Evolutionary conservation across 1,140 invertebrate genomes (phyloP), one percentile per base, ranked within the genome.

Genomic region (Sarcophaga peregrina): DNA sequence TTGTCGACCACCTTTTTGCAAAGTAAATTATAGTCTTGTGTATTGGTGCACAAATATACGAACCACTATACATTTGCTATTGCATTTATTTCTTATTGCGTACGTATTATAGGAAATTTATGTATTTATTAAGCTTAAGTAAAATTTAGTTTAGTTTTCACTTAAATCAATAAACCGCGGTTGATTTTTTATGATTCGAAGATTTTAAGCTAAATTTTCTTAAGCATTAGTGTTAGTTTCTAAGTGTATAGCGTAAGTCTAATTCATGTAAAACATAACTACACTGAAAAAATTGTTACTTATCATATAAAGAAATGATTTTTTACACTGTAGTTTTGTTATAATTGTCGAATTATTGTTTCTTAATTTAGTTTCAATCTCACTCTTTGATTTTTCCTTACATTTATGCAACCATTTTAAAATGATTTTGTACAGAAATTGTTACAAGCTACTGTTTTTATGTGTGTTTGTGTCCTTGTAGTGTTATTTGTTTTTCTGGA

Each of bases 271-370:
- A 68, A 68, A 8, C n/a, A 5, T 20, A 68, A 68, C 62, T 68
- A 20, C 62, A 68, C 62, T 68, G 62, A 68, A 68, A 68, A 25
- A 68, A 68, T 25, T 20, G 62, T 68, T 68, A 20, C 4, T 13
- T 7, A n/a, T 58, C n/a, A 58, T 58, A 58, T 58, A 62, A 68
- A 17, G 62, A 68, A 78, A 50, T 8, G 10, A 11, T 78, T 52
- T 78, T 78, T 78, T 78, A 48, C n/a, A 78, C 47, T 78, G 75
- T 78, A 78, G 47, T 78, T 78, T 78, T 78, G 54, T 68, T 68
- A 8, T 20, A 20, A 25, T 7, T 68, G 17, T 25, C 7, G 7
- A n/a, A 58, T n/a, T n/a, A 13, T 58, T 25, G 17, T 68, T 15
- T 25, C 5, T 68, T 68, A 68, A 68, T 68, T 68, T 68, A 68